phyloP scores from a whole-genome alignment of 2,113 vertebrate genomes.

The Vidua chalybeata region DNA sequence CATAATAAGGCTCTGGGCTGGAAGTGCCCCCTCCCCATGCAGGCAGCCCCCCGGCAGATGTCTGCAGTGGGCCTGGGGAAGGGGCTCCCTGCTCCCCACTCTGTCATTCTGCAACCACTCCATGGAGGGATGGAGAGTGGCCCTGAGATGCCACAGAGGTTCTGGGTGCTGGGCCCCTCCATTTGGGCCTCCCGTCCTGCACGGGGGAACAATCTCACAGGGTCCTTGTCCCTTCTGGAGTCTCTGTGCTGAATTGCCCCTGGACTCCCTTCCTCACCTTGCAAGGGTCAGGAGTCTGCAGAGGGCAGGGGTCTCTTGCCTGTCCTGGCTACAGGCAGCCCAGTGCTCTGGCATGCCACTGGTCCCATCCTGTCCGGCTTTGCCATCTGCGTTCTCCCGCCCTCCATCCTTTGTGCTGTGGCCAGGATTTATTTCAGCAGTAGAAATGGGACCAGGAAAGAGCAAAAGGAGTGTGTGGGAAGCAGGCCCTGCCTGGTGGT shows the following conservation, averaged over 20 bases:
- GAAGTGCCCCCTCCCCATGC: not conserved
- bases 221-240: not conserved
- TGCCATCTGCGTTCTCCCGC: not conserved
- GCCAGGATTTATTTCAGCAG: not conserved
- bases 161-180: not conserved
- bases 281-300: not conserved
- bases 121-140: not conserved
- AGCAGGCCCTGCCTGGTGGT: not conserved
- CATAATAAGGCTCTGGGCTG: conserved; percentile 57
- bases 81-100: not conserved
- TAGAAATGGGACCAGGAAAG: not conserved
- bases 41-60: conserved; percentile 22
- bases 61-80: conserved; percentile 6
- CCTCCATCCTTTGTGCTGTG: not conserved
- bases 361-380: not conserved
- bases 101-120: not conserved
- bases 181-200: not conserved
- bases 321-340: not conserved
- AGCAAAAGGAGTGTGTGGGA: not conserved
- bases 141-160: not conserved
- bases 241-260: not conserved
- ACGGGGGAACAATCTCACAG: rapidly evolving
- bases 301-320: not conserved
- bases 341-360: not conserved
- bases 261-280: not conserved